Percentiles rank a stretch among this genome's conserved stretches.
Conservation (phyloP, 1,140 invertebrate species). For the Globodera rostochiensis region DNA sequence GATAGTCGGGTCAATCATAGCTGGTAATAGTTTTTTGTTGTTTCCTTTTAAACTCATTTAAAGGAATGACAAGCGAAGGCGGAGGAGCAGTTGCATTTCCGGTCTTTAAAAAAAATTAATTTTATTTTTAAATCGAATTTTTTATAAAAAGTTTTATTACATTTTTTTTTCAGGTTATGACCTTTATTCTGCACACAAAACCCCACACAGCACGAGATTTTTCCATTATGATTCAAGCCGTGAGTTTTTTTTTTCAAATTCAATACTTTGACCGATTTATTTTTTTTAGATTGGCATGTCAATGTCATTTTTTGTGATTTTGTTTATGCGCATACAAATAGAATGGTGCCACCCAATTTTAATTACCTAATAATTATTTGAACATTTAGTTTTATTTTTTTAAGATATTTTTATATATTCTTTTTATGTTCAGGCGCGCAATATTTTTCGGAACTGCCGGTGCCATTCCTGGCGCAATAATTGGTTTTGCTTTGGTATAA, state of each 20-base stretch:
- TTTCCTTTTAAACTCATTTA: not conserved
- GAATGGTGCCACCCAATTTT: conserved; percentile 35
- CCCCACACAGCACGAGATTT: conserved; percentile 45
- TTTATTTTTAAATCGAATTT: not conserved
- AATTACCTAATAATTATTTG: no score
- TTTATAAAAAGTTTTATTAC: not conserved
- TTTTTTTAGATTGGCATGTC: conserved; percentile 31
- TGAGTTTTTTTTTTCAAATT: conserved; percentile 29
- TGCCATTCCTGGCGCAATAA: conserved; percentile 45
- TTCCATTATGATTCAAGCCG: conserved; percentile 42
- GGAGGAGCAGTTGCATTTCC: conserved; percentile 42
- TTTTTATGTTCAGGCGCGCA: conserved; percentile 17
- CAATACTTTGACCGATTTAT: not conserved
- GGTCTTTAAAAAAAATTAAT: not conserved
- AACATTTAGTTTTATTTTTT: no score
- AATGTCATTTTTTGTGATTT: conserved; percentile 39
- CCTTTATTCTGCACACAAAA: conserved; percentile 42
- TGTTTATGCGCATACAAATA: conserved; percentile 50
- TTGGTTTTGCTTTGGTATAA: conserved; percentile 39
- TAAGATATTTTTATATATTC: no score
- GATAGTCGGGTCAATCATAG: conserved; percentile 40
- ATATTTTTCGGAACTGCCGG: conserved; percentile 37
- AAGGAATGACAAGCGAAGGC: conserved; percentile 40
- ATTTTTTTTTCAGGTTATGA: conserved; percentile 41
- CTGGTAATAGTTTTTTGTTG: conserved; percentile 17